Evolutionary conservation across 2,888 invertebrate genomes (phyloP).

Genomic region (Plebejus anna): DNA sequence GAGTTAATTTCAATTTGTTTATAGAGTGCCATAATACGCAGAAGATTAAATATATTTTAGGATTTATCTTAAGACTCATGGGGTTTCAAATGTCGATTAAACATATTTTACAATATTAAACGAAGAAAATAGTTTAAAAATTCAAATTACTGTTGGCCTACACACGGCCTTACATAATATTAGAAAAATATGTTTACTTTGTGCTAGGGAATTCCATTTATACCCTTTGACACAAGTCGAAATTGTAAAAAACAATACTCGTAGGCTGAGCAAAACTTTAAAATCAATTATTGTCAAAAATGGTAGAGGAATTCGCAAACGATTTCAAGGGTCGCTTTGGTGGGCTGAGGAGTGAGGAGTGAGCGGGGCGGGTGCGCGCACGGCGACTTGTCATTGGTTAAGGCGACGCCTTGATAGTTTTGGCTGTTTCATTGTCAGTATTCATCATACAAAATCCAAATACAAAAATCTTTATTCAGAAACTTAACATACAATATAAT

Average conservation of each 20-base stretch:
- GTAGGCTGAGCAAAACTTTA: neutral
- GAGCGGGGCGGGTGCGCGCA: too few relatives aligned
- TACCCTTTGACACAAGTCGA: neutral
- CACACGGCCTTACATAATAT: neutral
- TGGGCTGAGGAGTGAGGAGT: too few relatives aligned
- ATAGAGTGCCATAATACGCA: slow-evolving; percentile 9
- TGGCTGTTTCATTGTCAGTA: too few relatives aligned
- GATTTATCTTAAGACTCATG: neutral
- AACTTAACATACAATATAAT: too few relatives aligned
- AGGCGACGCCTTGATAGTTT: too few relatives aligned
- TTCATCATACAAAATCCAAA: too few relatives aligned
- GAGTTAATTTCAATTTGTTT: neutral
- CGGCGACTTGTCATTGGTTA: too few relatives aligned
- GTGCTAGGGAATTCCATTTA: neutral
- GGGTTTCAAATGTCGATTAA: slow-evolving; percentile 17
- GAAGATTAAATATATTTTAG: slow-evolving; percentile 9
- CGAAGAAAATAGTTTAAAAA: neutral
- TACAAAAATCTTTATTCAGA: too few relatives aligned
- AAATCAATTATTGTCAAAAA: neutral
- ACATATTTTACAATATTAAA: neutral
- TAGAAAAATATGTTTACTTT: neutral
- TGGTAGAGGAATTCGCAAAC: neutral
- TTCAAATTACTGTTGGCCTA: neutral
- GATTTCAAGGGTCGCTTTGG: too few relatives aligned
- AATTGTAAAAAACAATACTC: neutral